Base-by-base conservation (phyloP, 1,140 invertebrate genomes). In the Aphidius ervi region DNA sequence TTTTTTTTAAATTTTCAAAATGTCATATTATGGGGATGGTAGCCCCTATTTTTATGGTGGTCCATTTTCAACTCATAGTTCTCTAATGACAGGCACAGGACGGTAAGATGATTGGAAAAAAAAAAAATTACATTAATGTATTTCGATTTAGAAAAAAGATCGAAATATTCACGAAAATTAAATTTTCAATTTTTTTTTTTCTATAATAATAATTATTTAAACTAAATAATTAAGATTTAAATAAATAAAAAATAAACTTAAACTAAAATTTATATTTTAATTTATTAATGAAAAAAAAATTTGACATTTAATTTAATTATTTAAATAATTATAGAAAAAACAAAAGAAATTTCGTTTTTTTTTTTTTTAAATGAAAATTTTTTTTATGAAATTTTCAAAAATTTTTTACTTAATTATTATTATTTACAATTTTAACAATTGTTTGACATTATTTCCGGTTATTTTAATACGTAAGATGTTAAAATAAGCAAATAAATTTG, bases 41-140 rank as follows among this genome's bases (percentile, higher is more conserved):
- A 61, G 67, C 6, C 63, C 74, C 5, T 78, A 77, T 58, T 77
- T 73, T 62, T 76, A 72, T 56, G 72, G 74, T 48, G 70, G 70
- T 3, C 55, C 75, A 8, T 80, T 75, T 54, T 64, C 76, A 49
- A 80, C 72, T 57, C 78, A 80, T 59, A 80, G 78, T 58, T 80
- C 78, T 1, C 53, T 80, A 5, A 80, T 80, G 75, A 79, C 77
- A 56, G 73, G 77, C 53, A 69, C 68, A 39, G 70, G 68, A 62
- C 75, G 77, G 78, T 80, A 77, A 78, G 77, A 55, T 41, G 39
- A 59, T 46, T 37, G 1, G 4, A 31, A 31, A 31, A 31, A 31
- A 45, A 52, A 52, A 37, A 52, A 16, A 40, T 2, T 3, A 31
- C 5, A 52, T 52, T 52, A 10, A 52, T 52, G 4, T 31, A 16